Percentiles rank a stretch among this genome's conserved stretches.
These are phyloP conservation scores for Eucera pruinosa DNA, from an alignment of 2,888 invertebrate genomes.

Conservation along the genomic window DNA sequence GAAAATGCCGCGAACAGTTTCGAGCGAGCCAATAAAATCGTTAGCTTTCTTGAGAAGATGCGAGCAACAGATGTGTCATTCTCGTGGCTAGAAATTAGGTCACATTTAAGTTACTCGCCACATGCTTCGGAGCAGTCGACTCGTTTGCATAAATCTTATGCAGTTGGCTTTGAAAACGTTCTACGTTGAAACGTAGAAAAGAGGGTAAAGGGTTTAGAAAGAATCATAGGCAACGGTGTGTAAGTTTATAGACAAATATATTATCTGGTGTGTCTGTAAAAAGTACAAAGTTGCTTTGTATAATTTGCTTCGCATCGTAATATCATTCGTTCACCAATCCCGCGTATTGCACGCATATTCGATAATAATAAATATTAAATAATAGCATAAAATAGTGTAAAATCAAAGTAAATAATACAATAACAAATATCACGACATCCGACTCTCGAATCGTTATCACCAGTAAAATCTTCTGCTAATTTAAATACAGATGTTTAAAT, in stretches of 20 bases:
- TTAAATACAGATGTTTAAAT: conserved; percentile 25
- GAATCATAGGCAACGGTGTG: not conserved
- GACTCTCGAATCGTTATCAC: not conserved
- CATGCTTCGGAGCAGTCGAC: conserved; percentile 35
- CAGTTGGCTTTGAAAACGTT: conserved; percentile 2
- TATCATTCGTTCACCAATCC: conserved; percentile 52
- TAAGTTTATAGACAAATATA: conserved; percentile 36
- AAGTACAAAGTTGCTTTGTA: conserved; percentile 26
- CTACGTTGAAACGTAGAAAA: not conserved
- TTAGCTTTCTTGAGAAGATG: conserved; percentile 22
- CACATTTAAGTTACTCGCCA: conserved; percentile 64
- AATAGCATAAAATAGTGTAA: conserved; percentile 25
- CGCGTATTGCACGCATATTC: conserved; percentile 68
- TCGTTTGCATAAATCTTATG: conserved; percentile 17
- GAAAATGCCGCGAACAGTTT: too few relatives aligned
- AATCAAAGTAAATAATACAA: conserved; percentile 41
- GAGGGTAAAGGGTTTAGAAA: not conserved
- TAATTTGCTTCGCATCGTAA: conserved; percentile 40
- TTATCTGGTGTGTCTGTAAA: conserved; percentile 36
- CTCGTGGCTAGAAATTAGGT: conserved; percentile 64
- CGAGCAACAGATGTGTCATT: conserved; percentile 70
- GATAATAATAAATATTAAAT: conserved; percentile 51
- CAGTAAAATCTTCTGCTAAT: not conserved
- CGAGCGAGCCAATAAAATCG: conserved; percentile 11
- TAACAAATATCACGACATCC: conserved; percentile 45